Base-by-base conservation (phyloP, 1,140 invertebrate species). In the Cydia strobilella region DNA sequence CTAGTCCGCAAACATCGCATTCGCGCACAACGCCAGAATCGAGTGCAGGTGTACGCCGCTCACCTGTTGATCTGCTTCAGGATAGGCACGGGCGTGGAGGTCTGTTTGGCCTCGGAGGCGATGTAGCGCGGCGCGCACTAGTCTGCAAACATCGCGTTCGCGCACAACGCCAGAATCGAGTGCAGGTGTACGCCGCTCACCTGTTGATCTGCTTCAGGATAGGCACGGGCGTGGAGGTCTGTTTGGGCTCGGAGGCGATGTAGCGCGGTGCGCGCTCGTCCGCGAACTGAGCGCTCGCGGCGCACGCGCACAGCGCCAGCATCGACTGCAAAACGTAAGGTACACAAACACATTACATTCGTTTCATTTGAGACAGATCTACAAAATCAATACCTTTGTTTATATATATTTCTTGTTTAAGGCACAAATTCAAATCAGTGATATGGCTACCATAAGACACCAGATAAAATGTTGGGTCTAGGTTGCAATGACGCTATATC, bases 181-280 rank as follows among this genome's bases (percentile, higher is more conserved):
- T 42, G 39, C 39, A 7, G 15, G 15, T 48, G 13, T 48, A n/a
- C 13, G 15, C 15, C 45, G n/a, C 45, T 25, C 31, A 96, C 95
- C 94, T 95, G 93, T 97, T 97, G 75, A 97, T 97, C 89, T 97
- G 96, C 86, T 97, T 97, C 25, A 97, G 91, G 80, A 97, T 97
- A 39, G 96, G 94, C 3, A 97, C 95, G 0, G 96, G 96, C 0
- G 96, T 95, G 9, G 96, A 73, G 3, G 83, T 65, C 12, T 75
- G 75, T 42, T 86, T 87, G 31, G 78, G 75, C 84, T 87, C 86
- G 6, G 88, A 85, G 2, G 89, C 84, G 77, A 91, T 89, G 83
- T 91, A 93, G 3, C 93, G 87, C 65, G 90, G 90, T 72, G 89
- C 84, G 76, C 93, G 93, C 87, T 94, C 93, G 77, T 94, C 89